These are phyloP conservation scores for Zosterops pallidus DNA, from an alignment of 2,113 vertebrate species.

Conservation along the genomic window DNA sequence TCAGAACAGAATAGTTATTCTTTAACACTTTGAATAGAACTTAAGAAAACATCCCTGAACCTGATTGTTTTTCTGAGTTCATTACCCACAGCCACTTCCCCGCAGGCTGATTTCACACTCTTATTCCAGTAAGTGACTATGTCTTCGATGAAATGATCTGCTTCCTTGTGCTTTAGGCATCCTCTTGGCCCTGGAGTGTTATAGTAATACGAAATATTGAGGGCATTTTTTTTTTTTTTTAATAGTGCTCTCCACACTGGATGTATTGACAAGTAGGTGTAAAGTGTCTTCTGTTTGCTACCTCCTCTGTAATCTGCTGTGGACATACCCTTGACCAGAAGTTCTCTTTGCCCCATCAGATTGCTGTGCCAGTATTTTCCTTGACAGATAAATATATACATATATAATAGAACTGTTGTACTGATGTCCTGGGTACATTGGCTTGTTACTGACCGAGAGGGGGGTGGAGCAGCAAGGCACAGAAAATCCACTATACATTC, in stretches of 20 bases:
- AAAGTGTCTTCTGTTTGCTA: not conserved
- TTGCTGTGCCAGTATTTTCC: slow-evolving; percentile 2
- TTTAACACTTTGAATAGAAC: not conserved
- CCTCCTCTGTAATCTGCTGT: not conserved
- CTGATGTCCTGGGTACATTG: not conserved
- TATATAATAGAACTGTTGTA: not conserved
- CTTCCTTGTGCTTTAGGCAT: slow-evolving; percentile 41
- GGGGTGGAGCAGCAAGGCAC: slow-evolving; percentile 53
- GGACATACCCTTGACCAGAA: not conserved
- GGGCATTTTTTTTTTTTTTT: not conserved
- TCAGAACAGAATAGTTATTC: slow-evolving; percentile 17
- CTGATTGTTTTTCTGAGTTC: slow-evolving; percentile 1
- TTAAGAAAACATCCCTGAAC: slow-evolving; percentile 40
- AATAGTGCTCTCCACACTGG: not conserved
- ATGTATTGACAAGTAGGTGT: not conserved
- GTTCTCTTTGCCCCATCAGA: not conserved
- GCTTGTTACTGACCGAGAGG: not conserved
- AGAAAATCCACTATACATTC: slow-evolving; percentile 72
- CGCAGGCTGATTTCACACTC: not conserved
- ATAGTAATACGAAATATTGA: slow-evolving; percentile 29
- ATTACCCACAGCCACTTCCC: not conserved
- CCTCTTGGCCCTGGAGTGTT: not conserved
- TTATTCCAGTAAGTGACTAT: not conserved
- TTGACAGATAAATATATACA: not conserved
- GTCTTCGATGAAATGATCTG: not conserved